Evolutionary conservation across 2,113 vertebrate species (phyloP), one percentile per base, ranked within the genome.

Genomic region (Oriolus oriolus): DNA sequence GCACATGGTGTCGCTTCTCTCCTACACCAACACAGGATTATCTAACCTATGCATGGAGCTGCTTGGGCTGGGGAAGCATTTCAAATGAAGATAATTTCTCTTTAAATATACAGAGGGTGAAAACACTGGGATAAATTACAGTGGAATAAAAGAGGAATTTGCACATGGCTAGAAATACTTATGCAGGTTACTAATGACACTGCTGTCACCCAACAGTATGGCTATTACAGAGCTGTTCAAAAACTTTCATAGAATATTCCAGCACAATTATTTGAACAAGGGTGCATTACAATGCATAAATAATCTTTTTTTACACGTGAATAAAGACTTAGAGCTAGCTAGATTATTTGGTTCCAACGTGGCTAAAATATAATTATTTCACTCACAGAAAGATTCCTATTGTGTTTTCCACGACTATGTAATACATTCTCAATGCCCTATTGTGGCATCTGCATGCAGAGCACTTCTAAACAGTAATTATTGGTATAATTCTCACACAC

Each of bases 331-430:
- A 52, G 76, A 84, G 60, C 60, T 84, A 59, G 90, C 73, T 49
- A 74, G 59, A 91, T 86, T 84, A 65, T 91, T 82, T 82, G 41
- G n/a, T 95, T 84, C 56, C 79, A 94, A 28, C 1, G 6, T 84
- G 71, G 76, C 45, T 87, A 84, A 95, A 90, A 90, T 74, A 86
- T 30, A 84, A 95, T 95, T 90, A 87, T 85, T 86, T 85, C 59
- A 49, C 76, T 94, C 10, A 0, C 28, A 83, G 75, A 78, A 95
- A 70, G 79, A 87, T 93, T 93, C 83, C 76, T 86, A 90, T 92
- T 94, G 93, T 96, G 60, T 82, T 93, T 92, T 76, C 45, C 44
- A 17, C 74, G 84, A 86, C 71, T 78, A 22, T 35, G 73, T 66
- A 79, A 90, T 53, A 80, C 35, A 69, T 81, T 94, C 84, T 71